A percentile compares a stretch with the other conserved stretches of the same genome.
These are phyloP conservation scores for Tortrix viridana DNA, from an alignment of 2,888 invertebrate genomes.

Conservation along the genomic window DNA sequence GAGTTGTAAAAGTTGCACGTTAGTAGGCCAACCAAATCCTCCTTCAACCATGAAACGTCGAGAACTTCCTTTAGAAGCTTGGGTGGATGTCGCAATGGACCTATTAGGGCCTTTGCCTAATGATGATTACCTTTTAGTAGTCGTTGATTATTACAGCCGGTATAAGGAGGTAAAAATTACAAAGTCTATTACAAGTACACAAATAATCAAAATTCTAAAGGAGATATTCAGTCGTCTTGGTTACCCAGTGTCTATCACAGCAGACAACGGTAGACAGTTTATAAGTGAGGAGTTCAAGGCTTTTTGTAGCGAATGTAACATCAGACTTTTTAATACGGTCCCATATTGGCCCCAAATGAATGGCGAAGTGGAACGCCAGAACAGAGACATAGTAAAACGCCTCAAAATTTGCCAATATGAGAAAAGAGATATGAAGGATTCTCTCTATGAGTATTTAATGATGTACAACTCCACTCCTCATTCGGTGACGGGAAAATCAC, in stretches of 20 bases:
- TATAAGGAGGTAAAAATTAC: slow-evolving; percentile 44
- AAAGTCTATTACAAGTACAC: slow-evolving; percentile 25
- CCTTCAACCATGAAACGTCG: slow-evolving; percentile 43
- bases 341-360: slow-evolving; percentile 49
- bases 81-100: slow-evolving; percentile 48
- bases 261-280: slow-evolving; percentile 47
- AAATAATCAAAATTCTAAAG: slow-evolving; percentile 39
- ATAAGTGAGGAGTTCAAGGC: slow-evolving; percentile 41
- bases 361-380: slow-evolving; percentile 49
- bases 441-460: slow-evolving; percentile 33
- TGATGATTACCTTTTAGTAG: slow-evolving; percentile 20
- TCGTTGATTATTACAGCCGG: slow-evolving; percentile 37
- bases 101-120: slow-evolving; percentile 43
- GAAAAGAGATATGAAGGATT: slow-evolving; percentile 38
- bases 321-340: slow-evolving; percentile 40
- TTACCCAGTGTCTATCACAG: slow-evolving; percentile 39
- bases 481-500: neutral
- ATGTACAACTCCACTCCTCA: slow-evolving; percentile 26
- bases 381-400: slow-evolving; percentile 46
- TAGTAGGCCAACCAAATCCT: slow-evolving; percentile 38
- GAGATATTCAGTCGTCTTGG: slow-evolving; percentile 44
- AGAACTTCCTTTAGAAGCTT: slow-evolving; percentile 41
- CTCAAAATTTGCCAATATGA: slow-evolving; percentile 41
- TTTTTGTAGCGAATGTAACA: slow-evolving; percentile 38
- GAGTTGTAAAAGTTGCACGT: slow-evolving; percentile 40